Evolutionary conservation across 2,113 vertebrate species (phyloP).

Genomic region (Microtus richardsoni): DNA sequence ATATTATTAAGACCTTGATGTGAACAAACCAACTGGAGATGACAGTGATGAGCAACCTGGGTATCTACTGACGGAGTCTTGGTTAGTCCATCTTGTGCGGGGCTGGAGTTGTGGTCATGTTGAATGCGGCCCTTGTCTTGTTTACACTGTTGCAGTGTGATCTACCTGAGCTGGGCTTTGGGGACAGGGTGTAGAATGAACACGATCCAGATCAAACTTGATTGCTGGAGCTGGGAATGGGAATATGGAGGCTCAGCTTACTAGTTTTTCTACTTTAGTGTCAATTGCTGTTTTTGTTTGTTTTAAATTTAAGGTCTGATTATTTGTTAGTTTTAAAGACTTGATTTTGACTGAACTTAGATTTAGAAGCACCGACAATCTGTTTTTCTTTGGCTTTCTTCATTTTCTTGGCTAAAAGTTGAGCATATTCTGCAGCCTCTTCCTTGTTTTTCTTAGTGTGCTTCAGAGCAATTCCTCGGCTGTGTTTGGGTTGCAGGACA

Average conservation of each 20-base stretch:
- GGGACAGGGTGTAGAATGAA: background rate
- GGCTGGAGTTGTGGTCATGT: background rate
- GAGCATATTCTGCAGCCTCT: background rate
- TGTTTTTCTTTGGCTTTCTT: background rate
- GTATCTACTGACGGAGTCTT: background rate
- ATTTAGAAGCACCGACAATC: background rate
- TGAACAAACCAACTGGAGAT: background rate
- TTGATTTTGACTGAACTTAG: background rate
- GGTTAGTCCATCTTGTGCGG: too few species aligned
- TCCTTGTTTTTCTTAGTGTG: background rate
- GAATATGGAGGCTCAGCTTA: too few species aligned
- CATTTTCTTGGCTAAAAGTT: background rate
- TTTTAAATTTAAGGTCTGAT: background rate
- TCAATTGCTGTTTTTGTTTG: background rate
- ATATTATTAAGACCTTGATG: background rate
- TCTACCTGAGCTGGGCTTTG: background rate
- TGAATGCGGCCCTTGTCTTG: background rate
- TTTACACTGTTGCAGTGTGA: background rate
- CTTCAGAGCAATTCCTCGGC: background rate
- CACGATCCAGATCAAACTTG: background rate
- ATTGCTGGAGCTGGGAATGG: background rate
- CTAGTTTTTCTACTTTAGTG: background rate
- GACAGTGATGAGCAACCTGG: background rate
- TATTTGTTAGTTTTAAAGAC: background rate
- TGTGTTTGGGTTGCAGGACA: background rate